These are phyloP conservation scores for Bruchidius siliquastri DNA, from an alignment of 2,888 invertebrate genomes.

Conservation along the genomic window DNA sequence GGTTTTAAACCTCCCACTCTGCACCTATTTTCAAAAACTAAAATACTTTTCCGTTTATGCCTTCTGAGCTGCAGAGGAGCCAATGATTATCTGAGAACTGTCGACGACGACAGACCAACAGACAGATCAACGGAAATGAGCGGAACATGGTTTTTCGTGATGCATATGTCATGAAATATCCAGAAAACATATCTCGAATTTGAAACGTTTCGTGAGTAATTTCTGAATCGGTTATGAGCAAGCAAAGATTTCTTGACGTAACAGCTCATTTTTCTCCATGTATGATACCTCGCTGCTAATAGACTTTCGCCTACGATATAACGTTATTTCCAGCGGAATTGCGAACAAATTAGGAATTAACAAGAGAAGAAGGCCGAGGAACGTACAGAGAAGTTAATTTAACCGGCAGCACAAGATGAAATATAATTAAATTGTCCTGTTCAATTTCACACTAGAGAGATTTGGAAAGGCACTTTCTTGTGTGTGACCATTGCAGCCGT, in stretches of 20 bases:
- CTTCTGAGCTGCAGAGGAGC: too few relatives aligned
- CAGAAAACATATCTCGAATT: too few relatives aligned
- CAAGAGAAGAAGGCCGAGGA: background rate
- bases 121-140: too few relatives aligned
- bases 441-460: background rate
- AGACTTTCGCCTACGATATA: background rate
- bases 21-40: too few relatives aligned
- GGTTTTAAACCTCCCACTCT: too few relatives aligned
- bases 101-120: too few relatives aligned
- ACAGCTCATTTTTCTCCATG: background rate
- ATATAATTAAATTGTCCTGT: background rate
- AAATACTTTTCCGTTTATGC: too few relatives aligned
- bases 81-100: too few relatives aligned
- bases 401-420: background rate
- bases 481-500: background rate
- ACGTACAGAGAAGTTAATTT: background rate
- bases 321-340: background rate
- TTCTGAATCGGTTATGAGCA: too few relatives aligned
- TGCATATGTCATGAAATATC: too few relatives aligned
- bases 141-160: too few relatives aligned
- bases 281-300: background rate
- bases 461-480: background rate
- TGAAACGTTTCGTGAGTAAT: too few relatives aligned
- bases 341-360: background rate
- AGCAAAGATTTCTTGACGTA: background rate